A percentile compares a stretch with the other conserved stretches of the same genome.
Conservation (phyloP, 2,797 vertebrate species). For the Eulemur albifrons region DNA sequence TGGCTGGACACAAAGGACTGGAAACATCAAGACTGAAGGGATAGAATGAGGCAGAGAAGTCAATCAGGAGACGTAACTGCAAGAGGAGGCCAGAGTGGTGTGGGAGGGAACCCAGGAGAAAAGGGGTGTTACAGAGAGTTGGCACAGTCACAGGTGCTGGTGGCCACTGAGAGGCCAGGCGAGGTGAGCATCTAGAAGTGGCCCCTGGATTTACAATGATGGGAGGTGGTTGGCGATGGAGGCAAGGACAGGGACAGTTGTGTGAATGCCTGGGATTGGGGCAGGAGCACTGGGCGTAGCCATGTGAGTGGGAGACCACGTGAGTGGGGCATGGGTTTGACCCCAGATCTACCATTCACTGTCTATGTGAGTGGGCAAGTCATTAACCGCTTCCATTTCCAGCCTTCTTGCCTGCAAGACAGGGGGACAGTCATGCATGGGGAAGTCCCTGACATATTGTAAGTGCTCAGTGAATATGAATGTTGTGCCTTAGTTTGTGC, state of each 20-base stretch:
- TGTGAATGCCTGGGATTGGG: not conserved
- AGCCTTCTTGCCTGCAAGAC: not conserved
- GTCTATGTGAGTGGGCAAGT: not conserved
- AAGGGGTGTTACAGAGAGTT: not conserved
- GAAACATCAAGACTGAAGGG: not conserved
- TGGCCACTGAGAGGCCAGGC: fast-evolving
- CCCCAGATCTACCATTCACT: not conserved
- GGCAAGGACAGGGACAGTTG: not conserved
- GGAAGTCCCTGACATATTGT: not conserved
- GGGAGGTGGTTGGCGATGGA: not conserved
- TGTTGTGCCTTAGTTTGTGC: no score
- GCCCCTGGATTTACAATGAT: not conserved
- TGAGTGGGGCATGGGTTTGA: not conserved
- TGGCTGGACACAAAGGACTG: not conserved
- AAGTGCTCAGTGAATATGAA: not conserved
- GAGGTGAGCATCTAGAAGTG: not conserved
- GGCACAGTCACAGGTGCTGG: fast-evolving
- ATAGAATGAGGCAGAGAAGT: not conserved
- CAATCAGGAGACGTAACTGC: not conserved
- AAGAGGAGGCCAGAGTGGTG: not conserved
- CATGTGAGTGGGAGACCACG: not conserved
- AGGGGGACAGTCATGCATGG: not conserved
- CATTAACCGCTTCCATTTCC: not conserved
- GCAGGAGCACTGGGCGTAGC: not conserved
- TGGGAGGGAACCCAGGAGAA: not conserved